phyloP scores from a whole-genome alignment of 2,797 vertebrate species.

The Caiman crocodilus region DNA sequence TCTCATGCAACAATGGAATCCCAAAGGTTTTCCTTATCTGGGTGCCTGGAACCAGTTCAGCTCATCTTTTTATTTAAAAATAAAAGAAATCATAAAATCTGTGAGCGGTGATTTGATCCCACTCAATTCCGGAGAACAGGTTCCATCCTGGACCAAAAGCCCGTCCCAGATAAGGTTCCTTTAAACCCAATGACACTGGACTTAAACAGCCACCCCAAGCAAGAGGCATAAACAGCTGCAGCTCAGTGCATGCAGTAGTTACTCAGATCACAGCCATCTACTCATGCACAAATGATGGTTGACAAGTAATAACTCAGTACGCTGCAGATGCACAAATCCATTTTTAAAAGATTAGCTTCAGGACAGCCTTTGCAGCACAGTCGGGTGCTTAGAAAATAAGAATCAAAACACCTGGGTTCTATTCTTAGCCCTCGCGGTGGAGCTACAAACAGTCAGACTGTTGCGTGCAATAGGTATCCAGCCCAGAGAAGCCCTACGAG shows the following conservation, averaged over 20 bases:
- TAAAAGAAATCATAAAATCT: no score
- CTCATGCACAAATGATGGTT: neutral
- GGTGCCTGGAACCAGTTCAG: neutral
- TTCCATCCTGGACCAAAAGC: neutral
- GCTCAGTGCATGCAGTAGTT: no score
- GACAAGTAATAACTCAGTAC: neutral
- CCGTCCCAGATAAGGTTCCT: neutral
- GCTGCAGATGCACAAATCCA: neutral
- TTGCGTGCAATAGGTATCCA: neutral
- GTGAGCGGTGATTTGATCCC: neutral
- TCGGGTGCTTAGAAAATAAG: neutral
- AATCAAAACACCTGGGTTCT: neutral
- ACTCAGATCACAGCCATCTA: neutral
- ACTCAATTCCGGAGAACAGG: neutral
- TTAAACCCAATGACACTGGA: no score
- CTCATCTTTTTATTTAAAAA: neutral
- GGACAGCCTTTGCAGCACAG: neutral
- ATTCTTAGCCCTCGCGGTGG: neutral
- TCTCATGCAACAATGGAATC: no score
- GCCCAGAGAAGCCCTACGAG: neutral
- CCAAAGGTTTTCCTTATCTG: neutral
- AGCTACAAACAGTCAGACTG: neutral
- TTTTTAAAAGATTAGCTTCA: neutral
- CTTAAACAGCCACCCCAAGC: no score
- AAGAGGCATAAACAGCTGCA: no score